These are phyloP conservation scores for Gryllus bimaculatus DNA, from an alignment of 1,140 invertebrate species.

Conservation along the genomic window DNA sequence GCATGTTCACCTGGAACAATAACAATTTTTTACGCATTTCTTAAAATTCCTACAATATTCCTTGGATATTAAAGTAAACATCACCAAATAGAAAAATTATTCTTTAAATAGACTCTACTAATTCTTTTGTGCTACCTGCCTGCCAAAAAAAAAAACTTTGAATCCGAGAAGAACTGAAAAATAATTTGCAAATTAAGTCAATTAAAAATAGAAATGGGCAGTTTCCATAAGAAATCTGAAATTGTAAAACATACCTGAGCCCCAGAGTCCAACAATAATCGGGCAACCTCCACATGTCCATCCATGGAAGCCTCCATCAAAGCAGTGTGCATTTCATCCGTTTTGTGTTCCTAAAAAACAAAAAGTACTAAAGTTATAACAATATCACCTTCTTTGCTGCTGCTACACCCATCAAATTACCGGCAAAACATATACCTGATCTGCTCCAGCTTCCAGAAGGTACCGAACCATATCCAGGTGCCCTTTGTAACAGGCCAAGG, in stretches of 20 bases:
- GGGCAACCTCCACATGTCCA: slow-evolving; percentile 93
- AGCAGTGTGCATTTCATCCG: slow-evolving; percentile 99
- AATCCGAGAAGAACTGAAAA: too few relatives aligned
- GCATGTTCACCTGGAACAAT: slow-evolving; percentile 80
- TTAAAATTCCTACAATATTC: neutral
- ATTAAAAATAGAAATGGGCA: too few relatives aligned
- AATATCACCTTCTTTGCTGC: neutral
- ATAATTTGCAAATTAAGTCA: too few relatives aligned
- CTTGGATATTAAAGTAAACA: neutral
- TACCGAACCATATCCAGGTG: slow-evolving; percentile 97
- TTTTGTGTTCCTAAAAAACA: slow-evolving; percentile 74
- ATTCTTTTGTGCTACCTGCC: too few relatives aligned
- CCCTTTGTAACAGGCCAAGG: slow-evolving; percentile 95
- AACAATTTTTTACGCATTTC: slow-evolving; percentile 8
- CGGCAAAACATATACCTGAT: slow-evolving; percentile 48
- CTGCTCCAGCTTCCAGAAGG: slow-evolving; percentile 84
- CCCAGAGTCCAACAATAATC: slow-evolving; percentile 87
- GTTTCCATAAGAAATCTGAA: too few relatives aligned
- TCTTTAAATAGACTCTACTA: too few relatives aligned
- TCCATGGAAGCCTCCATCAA: slow-evolving; percentile 99
- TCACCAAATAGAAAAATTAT: neutral
- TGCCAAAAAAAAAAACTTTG: too few relatives aligned
- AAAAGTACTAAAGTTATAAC: slow-evolving; percentile 3
- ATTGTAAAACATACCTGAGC: slow-evolving; percentile 60
- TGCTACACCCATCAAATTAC: neutral